Evolutionary conservation across 2,113 vertebrate species (phyloP).

Genomic region (Gopherus flavomarginatus): DNA sequence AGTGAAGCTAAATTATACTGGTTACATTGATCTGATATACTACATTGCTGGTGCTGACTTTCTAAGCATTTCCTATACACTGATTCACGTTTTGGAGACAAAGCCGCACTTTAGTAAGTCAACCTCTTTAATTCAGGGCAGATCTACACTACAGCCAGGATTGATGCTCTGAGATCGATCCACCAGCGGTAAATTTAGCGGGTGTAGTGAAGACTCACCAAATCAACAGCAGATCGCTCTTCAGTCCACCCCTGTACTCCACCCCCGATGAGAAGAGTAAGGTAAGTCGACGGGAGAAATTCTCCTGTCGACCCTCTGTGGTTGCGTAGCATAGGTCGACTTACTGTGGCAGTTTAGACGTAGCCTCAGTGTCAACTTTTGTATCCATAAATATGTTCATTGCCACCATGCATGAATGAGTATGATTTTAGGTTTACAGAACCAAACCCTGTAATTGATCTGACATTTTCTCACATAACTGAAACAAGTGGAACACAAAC

Average conservation of each 20-base stretch:
- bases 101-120: background rate
- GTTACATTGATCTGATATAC: background rate
- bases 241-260: no score
- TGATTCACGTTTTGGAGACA: background rate
- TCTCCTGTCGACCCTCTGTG: no score
- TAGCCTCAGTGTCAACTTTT: background rate
- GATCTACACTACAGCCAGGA: no score
- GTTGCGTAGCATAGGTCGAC: no score
- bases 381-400: background rate
- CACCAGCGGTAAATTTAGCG: no score
- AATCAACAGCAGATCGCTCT: no score
- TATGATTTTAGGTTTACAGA: background rate
- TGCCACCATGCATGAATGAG: no score
- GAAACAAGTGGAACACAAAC: background rate
- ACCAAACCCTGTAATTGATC: background rate
- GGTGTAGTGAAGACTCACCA: no score
- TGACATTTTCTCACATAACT: background rate
- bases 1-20: background rate
- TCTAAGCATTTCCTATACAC: background rate
- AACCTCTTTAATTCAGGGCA: background rate
- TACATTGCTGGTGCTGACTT: background rate
- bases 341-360: no score
- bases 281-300: no score
- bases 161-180: no score
- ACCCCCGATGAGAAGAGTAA: no score